Conservation (phyloP, 2,888 invertebrate genomes). For the Acronicta alni region DNA sequence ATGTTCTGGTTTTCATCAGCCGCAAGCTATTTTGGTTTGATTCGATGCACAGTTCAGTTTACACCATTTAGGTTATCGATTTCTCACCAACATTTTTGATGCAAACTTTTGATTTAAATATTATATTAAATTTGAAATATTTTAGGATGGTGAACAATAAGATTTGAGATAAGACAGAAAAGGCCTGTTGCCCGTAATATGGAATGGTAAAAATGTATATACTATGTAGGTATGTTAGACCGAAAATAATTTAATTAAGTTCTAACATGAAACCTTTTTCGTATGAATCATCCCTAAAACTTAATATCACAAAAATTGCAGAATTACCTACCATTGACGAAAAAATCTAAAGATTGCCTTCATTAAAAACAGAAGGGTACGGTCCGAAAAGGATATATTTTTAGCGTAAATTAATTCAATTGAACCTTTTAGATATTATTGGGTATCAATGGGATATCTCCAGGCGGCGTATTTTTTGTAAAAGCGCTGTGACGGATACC, state of each 20-base stretch:
- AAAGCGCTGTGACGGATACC: conserved; percentile 53
- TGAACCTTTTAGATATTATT: conserved; percentile 53
- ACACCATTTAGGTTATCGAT: conserved; percentile 19
- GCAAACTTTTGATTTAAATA: conserved; percentile 21
- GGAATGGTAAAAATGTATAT: background rate
- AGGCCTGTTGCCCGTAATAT: no score
- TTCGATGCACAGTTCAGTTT: conserved; percentile 9
- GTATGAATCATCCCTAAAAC: background rate
- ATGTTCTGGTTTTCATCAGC: conserved; percentile 42
- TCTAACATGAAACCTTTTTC: conserved; percentile 7
- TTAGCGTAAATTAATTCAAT: conserved; percentile 51
- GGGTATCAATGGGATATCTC: conserved; percentile 42
- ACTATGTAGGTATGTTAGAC: no score
- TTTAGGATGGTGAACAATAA: background rate
- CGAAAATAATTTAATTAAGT: background rate
- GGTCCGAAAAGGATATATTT: conserved; percentile 38
- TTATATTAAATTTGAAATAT: background rate
- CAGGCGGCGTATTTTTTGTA: conserved; percentile 49
- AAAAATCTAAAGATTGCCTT: conserved; percentile 40
- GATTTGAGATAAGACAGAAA: background rate
- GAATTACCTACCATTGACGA: conserved; percentile 5
- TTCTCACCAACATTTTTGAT: conserved; percentile 11
- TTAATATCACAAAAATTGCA: conserved; percentile 12
- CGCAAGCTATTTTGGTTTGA: conserved; percentile 26
- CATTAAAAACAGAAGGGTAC: conserved; percentile 46